Base-by-base conservation (phyloP, 2,888 invertebrate genomes). In the Deilephila porcellus region DNA sequence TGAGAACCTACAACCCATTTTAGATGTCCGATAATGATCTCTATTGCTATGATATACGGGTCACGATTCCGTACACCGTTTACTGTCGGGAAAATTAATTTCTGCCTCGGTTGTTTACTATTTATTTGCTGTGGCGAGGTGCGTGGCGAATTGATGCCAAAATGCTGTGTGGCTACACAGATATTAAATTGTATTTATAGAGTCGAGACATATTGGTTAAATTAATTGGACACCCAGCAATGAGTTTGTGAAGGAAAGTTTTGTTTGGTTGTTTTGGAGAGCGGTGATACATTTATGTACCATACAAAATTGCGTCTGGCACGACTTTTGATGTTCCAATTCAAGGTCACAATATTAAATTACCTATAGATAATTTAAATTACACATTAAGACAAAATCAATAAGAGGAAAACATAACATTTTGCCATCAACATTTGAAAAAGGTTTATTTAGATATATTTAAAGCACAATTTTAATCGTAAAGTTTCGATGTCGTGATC, bases 1-100 rank as follows among this genome's bases (percentile, higher is more conserved):
- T 78, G 63, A 74, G 63, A 74, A 75, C 75, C 53, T 76, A 75
- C 70, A 64, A 14, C 59, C 8, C 37, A 67, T 59, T 72, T 56
- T 25, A 25, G 52, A 67, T 67, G 45, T 52, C 25, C 78, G 77
- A 85, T 82, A 83, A 74, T 77, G 75, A 79, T 78, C 84, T 83
- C 78, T 83, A 86, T 79, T 77, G 64, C 75, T 71, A 80, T 76
- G 77, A 73, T 73, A 78, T 82, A 86, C 79, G 74, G 79, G 82
- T 78, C 79, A 76, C 73, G 76, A 75, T 71, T 32, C 70, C 74
- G 75, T 59, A 71, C 60, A 60, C 37, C 60, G 37, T 60, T 71
- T 71, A 60, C 37, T 71, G 71, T 60, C 71, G 70, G 53, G 82
- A 76, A 83, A 86, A 88, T 86, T 85, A 86, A 84, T 88, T 84